These are phyloP conservation scores for Netelia fuscicornis DNA, from an alignment of 2,888 invertebrate genomes.

Conservation along the genomic window DNA sequence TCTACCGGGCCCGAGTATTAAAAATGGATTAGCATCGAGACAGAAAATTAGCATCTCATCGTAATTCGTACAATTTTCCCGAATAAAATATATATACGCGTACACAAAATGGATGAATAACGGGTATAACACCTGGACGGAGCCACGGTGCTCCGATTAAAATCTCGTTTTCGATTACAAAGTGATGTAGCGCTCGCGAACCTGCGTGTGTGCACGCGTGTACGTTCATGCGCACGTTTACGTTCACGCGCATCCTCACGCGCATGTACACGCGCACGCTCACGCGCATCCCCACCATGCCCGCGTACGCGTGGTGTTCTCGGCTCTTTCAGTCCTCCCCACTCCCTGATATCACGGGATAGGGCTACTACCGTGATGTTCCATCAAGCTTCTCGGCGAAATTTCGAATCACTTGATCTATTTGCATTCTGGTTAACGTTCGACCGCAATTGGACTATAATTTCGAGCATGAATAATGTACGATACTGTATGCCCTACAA, in stretches of 20 bases:
- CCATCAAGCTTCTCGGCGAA: slow-evolving; percentile 2
- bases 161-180: slow-evolving; percentile 70
- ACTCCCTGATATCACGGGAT: neutral
- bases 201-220: too few species aligned
- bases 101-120: slow-evolving; percentile 61
- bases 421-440: slow-evolving; percentile 40
- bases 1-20: slow-evolving; percentile 37
- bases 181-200: slow-evolving; percentile 49
- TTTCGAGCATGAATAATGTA: slow-evolving; percentile 47
- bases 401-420: slow-evolving; percentile 46
- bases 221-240: too few species aligned
- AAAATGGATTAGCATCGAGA: slow-evolving; percentile 63
- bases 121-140: slow-evolving; percentile 60
- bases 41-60: slow-evolving; percentile 64
- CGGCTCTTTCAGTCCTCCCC: slow-evolving; percentile 1
- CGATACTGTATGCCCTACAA: neutral
- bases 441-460: slow-evolving; percentile 51
- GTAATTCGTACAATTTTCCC: slow-evolving; percentile 60
- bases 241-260: too few species aligned
- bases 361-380: neutral
- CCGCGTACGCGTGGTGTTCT: neutral
- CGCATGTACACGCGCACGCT: too few species aligned
- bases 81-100: slow-evolving; percentile 17
- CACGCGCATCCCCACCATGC: neutral
- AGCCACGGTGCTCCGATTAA: slow-evolving; percentile 62